Base-by-base conservation (phyloP, 2,888 invertebrate genomes). In the Carabus problematicus region DNA sequence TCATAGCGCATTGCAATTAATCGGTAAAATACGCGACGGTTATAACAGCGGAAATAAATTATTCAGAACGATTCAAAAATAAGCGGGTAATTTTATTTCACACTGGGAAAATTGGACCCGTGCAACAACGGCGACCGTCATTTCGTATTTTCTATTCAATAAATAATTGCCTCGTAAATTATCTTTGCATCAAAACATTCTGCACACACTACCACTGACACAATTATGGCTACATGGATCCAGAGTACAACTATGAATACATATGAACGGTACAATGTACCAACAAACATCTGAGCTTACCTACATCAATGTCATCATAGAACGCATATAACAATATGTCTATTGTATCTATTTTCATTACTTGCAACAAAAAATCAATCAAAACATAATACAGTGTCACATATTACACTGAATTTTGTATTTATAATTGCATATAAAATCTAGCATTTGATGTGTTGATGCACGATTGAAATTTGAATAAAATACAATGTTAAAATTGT, bases 31-130 rank as follows among this genome's bases (percentile, higher is more conserved):
- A 67, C 52, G 60, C 16, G 58, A 60, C 54, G 49, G 67, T 43
- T 59, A 60, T 59, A 60, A 67, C 60, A 60, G 52, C 60, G 67
- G 60, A 67, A 60, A 67, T 67, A 67, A 67, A 67, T 67, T 67
- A 67, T 67, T 67, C 67, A 60, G 52, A 58, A 59, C 67, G 54
- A 67, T 54, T 67, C 67, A 60, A 67, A 67, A 67, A 67, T 67
- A 67, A 60, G 60, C 60, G 47, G 52, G 59, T 60, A 67, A 67
- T 67, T 60, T 60, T 67, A 67, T 60, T 60, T 60, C 67, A 67
- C 42, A 49, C 67, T 60, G 67, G 60, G 60, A 67, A 67, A 67
- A 67, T 67, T 67, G 67, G 42, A 58, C 49, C 49, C 18, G 16
- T 52, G 16, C 52, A 52, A 52, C 52, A 18, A 52, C 16, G 29